These are phyloP conservation scores for Nephrotoma guestfalica DNA, from an alignment of 2,888 invertebrate species.

Conservation along the genomic window DNA sequence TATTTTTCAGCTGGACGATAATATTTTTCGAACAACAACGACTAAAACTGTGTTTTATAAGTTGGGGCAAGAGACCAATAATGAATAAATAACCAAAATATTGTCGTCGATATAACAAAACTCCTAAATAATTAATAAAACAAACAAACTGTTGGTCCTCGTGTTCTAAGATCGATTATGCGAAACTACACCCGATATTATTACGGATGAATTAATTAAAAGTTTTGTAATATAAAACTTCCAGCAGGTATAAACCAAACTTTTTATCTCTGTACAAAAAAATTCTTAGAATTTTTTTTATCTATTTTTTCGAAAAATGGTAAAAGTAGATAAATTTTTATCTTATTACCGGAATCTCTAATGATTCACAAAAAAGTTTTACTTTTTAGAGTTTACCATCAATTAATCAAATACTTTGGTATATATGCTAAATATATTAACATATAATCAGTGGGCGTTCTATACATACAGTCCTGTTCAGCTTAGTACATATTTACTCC, in stretches of 20 bases:
- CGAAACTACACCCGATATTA: neutral
- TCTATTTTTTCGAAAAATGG: neutral
- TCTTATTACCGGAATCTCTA: neutral
- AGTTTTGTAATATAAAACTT: neutral
- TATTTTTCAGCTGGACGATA: too few species aligned
- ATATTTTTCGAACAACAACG: too few species aligned
- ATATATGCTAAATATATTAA: neutral
- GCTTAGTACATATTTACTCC: neutral
- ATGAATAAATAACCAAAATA: neutral
- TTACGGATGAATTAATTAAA: neutral
- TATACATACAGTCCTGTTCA: neutral
- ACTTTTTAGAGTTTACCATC: neutral
- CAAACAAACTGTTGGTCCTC: neutral
- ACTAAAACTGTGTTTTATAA: too few species aligned
- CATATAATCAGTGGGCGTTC: neutral
- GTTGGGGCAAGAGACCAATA: too few species aligned
- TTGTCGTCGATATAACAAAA: neutral
- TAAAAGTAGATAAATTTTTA: neutral
- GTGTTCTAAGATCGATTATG: neutral
- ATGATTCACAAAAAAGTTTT: neutral
- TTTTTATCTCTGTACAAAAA: neutral
- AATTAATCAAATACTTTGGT: neutral
- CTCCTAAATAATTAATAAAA: neutral
- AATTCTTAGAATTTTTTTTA: neutral
- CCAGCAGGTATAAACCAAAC: neutral